Percentiles rank a stretch among this genome's conserved stretches.
phyloP scores from a whole-genome alignment of 2,113 vertebrate species.

The Elgaria multicarinata region DNA sequence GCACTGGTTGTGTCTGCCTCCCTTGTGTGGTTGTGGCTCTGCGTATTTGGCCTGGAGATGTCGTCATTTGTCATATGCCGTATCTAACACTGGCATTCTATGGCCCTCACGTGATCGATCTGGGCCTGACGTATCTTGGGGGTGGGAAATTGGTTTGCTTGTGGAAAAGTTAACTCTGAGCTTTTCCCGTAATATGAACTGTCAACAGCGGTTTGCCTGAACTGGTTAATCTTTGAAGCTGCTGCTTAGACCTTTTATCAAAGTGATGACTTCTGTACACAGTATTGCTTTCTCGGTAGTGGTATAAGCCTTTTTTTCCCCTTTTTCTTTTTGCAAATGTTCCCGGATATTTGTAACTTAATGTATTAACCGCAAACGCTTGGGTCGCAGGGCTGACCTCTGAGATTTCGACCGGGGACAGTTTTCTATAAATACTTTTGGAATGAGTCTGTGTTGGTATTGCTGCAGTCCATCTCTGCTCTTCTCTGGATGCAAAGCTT shows the following conservation, averaged over 20 bases:
- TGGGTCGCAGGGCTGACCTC: slow-evolving; percentile 19
- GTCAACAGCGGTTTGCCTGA: not conserved
- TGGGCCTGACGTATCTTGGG: not conserved
- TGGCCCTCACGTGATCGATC: not conserved
- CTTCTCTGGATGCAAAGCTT: not conserved
- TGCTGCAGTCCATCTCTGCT: not conserved
- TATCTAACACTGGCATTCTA: not conserved
- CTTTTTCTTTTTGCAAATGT: not conserved
- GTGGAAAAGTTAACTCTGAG: not conserved
- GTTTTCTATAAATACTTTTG: slow-evolving; percentile 18
- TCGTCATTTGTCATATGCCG: not conserved
- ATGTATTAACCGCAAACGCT: slow-evolving; percentile 24
- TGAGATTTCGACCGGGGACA: slow-evolving; percentile 12
- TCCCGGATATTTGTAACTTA: slow-evolving; percentile 37
- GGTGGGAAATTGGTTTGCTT: not conserved
- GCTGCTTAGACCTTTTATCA: not conserved
- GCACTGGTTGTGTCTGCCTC: not conserved
- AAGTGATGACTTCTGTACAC: slow-evolving; percentile 5
- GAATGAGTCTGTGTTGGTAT: not conserved
- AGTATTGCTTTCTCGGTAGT: slow-evolving; percentile 17
- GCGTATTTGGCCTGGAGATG: not conserved
- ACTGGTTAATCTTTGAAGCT: slow-evolving; percentile 14
- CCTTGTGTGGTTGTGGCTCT: not conserved
- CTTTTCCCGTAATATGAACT: not conserved
- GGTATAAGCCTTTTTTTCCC: not conserved